Conservation (phyloP, 1,140 invertebrate species). For the Telenomus remus region DNA sequence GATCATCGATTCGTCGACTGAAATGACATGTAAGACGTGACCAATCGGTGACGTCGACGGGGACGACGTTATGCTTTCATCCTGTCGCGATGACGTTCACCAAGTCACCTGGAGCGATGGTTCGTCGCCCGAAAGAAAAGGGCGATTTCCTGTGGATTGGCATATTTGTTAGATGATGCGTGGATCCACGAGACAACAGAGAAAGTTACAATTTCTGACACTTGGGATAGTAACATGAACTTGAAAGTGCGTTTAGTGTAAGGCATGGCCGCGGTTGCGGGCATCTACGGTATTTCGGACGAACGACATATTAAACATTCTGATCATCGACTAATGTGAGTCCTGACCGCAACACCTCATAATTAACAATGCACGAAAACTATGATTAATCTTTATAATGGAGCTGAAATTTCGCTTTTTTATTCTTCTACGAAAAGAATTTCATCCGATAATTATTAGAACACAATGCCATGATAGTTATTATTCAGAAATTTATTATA, state of each 20-base stretch:
- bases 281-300: conserved; percentile 72
- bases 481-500: too few relatives aligned
- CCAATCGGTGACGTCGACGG: conserved; percentile 1
- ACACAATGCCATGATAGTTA: too few relatives aligned
- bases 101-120: conserved; percentile 14
- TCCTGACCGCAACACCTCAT: too few relatives aligned
- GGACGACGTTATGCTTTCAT: conserved; percentile 1
- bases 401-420: too few relatives aligned
- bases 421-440: too few relatives aligned
- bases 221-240: conserved; percentile 46
- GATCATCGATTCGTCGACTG: neutral
- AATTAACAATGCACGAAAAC: too few relatives aligned
- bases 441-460: too few relatives aligned
- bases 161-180: conserved; percentile 16
- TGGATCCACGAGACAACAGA: neutral
- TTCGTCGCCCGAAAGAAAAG: conserved; percentile 33
- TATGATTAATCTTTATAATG: too few relatives aligned
- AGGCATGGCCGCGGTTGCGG: conserved; percentile 74
- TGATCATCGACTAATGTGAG: conserved; percentile 67
- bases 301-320: conserved; percentile 66
- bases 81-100: conserved; percentile 7
- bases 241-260: conserved; percentile 50
- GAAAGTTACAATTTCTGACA: conserved; percentile 14
- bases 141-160: conserved; percentile 3
- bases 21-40: neutral